Base-by-base conservation (phyloP, 2,113 vertebrate genomes). In the Ursus arctos region DNA sequence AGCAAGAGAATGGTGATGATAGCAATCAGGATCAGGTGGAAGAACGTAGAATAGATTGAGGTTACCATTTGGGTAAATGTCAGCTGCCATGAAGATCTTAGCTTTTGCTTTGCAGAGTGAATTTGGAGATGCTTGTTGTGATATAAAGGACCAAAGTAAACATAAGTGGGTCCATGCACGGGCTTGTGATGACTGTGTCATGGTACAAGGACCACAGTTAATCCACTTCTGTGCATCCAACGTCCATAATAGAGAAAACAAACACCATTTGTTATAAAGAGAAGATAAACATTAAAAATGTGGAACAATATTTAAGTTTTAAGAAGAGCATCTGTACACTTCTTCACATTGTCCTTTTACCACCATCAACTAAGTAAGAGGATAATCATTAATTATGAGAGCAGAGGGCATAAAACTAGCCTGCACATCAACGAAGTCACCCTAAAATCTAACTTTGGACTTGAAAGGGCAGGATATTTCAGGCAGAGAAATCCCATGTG, bases 111-210 rank as follows among this genome's bases (percentile, higher is more conserved):
- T 76, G 55, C 10, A 12, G 33, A 24, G 4, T 79, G 12, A 72
- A 65, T 81, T 63, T 93, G 69, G 36, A 22, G n/a, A 19, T 88
- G 15, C 13, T 77, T 53, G 74, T 53, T 88, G 36, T 9, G 11
- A 28, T 88, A 67, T n/a, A 85, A 95, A 80, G 74, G 33, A 67
- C 28, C 36, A 77, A 77, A 86, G 79, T 51, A 87, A 91, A 76
- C 81, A 43, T 12, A 80, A 88, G 14, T 71, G 31, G 4, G 24
- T 76, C 43, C 19, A 53, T 14, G 24, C 12, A 85, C 24, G 4
- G 57, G 49, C 49, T 77, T 69, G 6, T 57, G 14, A 47, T 3
- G 26, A 51, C 26, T 82, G 12, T 55, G 40, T 53, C 72, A 69
- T 55, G 16, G 36, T 65, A 67, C 21, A 86, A 95, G 84, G 61